Evolutionary conservation across 2,113 vertebrate genomes (phyloP).

Genomic region (Siniperca chuatsi): DNA sequence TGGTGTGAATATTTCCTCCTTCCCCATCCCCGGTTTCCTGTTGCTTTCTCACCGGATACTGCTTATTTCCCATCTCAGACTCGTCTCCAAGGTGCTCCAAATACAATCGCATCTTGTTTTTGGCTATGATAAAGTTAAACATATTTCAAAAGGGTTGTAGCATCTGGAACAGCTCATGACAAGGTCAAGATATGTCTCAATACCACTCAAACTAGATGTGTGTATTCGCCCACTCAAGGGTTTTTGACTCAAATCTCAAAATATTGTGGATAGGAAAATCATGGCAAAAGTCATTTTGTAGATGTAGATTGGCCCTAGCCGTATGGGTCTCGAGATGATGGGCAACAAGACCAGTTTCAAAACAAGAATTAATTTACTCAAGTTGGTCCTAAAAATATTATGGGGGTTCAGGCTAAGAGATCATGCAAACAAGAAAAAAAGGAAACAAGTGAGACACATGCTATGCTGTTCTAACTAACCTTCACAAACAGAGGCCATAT

Average conservation of each 20-base stretch:
- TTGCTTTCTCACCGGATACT: not conserved
- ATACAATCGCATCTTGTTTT: conserved; percentile 7
- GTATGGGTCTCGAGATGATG: not conserved
- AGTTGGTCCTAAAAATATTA: not conserved
- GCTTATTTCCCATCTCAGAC: not conserved
- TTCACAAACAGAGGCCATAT: conserved; percentile 32
- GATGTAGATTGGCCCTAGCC: not conserved
- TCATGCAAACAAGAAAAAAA: not conserved
- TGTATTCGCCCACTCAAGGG: not conserved
- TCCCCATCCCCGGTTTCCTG: not conserved
- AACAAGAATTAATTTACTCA: not conserved
- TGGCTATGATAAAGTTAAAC: not conserved
- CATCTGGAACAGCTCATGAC: conserved; percentile 2
- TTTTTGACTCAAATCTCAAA: conserved; percentile 2
- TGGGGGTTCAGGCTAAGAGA: not conserved
- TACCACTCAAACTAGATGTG: not conserved
- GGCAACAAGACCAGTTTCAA: not conserved
- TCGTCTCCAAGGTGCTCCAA: not conserved
- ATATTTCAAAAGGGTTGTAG: not conserved
- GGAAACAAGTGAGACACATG: not conserved
- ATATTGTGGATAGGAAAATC: not conserved
- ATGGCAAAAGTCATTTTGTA: not conserved
- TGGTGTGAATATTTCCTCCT: not conserved
- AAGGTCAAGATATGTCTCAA: not conserved
- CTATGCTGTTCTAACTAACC: not conserved